Conservation (phyloP, 2,888 invertebrate species). For the Monoplex corrugatus region DNA sequence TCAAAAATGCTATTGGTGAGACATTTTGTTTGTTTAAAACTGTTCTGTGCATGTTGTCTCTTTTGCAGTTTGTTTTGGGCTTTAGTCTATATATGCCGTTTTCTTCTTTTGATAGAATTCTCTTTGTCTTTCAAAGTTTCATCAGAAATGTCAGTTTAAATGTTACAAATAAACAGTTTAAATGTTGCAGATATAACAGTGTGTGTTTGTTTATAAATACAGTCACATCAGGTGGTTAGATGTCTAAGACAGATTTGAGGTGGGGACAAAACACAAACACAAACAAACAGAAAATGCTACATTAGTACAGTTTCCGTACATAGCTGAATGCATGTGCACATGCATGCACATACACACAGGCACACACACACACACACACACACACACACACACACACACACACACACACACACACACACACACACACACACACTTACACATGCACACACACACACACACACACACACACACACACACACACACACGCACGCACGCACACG, state of each 20-base stretch:
- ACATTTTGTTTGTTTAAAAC: slow-evolving; percentile 7
- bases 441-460: too few relatives aligned
- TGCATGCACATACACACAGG: too few relatives aligned
- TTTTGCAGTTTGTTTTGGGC: too few relatives aligned
- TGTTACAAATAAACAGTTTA: too few relatives aligned
- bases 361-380: not conserved
- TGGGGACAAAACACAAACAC: not conserved
- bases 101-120: not conserved
- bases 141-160: too few relatives aligned
- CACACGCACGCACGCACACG: too few relatives aligned
- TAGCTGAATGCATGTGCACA: not conserved
- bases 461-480: too few relatives aligned
- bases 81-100: not conserved
- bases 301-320: not conserved
- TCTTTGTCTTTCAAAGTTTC: not conserved
- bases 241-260: too few relatives aligned
- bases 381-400: not conserved
- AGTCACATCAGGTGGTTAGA: too few relatives aligned
- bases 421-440: too few relatives aligned
- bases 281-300: not conserved
- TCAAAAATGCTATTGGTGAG: slow-evolving; percentile 81
- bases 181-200: not conserved
- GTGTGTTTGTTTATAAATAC: not conserved
- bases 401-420: too few relatives aligned
- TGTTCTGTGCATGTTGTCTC: not conserved